Base-by-base conservation (phyloP, 2,888 invertebrate species). In the Lypha dubia region DNA sequence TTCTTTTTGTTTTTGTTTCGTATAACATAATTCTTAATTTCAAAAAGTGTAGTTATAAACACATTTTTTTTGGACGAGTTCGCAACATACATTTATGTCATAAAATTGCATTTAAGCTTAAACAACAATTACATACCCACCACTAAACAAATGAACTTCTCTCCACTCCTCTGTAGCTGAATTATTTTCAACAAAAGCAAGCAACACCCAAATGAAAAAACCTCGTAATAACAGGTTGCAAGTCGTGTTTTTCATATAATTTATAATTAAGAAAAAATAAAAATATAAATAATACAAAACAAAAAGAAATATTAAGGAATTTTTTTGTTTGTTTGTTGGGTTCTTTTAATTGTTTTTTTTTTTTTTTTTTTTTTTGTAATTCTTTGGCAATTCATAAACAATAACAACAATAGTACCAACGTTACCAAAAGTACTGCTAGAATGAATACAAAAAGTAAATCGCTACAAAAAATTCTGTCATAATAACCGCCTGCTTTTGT, bases 111-210 rank as follows among this genome's bases (percentile, higher is more conserved):
- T 53, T 65, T 41, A n/a, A 63, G 28, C 62, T 38, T 9, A 62
- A 63, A 41, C 74, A 24, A 53, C 24, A 63, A 65, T 44, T 53
- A 75, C 28, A 8, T 4, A 41, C 17, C 41, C n/a, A n/a, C n/a
- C n/a, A n/a, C n/a, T 28, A 38, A 74, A 63, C 24, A 74, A 63
- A 62, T 74, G 9, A 63, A 74, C 51, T 63, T n/a, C n/a, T n/a
- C n/a, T n/a, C n/a, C n/a, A n/a, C 13, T 51, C 15, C 13, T 51
- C 15, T 9, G 44, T 22, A 75, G 28, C 46, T 51, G 24, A 51
- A 1, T 62, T 74, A 38, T 49, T 67, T 49, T 20, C 7, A 44
- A 58, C 46, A 49, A 49, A 17, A 5, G 11, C 9, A 41, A 41
- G 7, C n/a, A 2, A 35, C 22, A 32, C 7, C 22, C 20, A 63